Evolutionary conservation across 2,113 vertebrate species (phyloP).

Genomic region (Benitochromis conjunctus): DNA sequence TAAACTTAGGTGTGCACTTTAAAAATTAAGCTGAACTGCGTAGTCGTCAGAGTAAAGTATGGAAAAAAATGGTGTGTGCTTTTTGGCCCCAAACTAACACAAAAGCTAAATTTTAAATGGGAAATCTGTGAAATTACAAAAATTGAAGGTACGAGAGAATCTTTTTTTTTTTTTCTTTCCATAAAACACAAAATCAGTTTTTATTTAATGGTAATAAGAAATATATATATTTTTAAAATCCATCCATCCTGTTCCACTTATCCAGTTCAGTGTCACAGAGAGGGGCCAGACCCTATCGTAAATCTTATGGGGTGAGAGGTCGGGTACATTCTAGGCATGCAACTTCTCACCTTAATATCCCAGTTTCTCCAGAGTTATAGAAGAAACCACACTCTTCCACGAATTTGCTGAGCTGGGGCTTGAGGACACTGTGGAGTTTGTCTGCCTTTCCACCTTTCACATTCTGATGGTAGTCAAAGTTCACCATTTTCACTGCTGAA

Average conservation of each 20-base stretch:
- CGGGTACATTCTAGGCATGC: rapidly evolving
- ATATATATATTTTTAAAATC: rapidly evolving
- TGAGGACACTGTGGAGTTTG: constrained; percentile 87
- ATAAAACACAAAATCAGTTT: not conserved
- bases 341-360: constrained; percentile 81
- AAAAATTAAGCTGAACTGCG: not conserved
- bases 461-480: constrained; percentile 98
- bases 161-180: no score
- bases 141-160: not conserved
- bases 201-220: not conserved
- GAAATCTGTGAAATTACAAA: not conserved
- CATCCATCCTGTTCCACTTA: not conserved
- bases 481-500: constrained; percentile 87
- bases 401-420: constrained; percentile 88
- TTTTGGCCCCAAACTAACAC: not conserved
- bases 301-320: not conserved
- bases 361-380: constrained; percentile 83
- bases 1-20: not conserved
- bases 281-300: not conserved
- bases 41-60: not conserved
- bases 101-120: not conserved
- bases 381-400: constrained; percentile 92
- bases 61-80: no score
- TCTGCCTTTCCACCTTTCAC: constrained; percentile 94
- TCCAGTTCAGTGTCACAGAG: not conserved